Conservation (phyloP, 1,140 invertebrate species). For the Panagrolaimus sp. region DNA sequence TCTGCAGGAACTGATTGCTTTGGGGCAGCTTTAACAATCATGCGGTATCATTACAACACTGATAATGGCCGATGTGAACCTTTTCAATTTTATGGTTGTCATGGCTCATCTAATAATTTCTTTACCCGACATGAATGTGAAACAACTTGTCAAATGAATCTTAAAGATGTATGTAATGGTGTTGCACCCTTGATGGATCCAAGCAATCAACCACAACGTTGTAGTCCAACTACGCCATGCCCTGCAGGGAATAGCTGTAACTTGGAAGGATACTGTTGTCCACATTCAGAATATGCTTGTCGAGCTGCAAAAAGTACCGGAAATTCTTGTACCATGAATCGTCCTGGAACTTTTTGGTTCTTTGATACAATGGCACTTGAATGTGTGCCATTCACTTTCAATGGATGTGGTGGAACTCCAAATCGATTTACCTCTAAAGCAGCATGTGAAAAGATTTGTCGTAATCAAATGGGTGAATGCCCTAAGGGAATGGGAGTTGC, state of each 20-base stretch:
- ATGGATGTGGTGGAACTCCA: conserved; percentile 58
- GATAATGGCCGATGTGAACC: conserved; percentile 60
- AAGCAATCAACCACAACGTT: conserved; percentile 45
- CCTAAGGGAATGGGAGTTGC: conserved; percentile 51
- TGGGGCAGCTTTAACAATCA: conserved; percentile 48
- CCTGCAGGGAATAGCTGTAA: conserved; percentile 45
- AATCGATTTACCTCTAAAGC: conserved; percentile 47
- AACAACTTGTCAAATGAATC: conserved; percentile 52
- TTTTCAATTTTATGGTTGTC: conserved; percentile 65
- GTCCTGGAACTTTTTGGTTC: conserved; percentile 59
- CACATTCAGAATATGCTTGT: conserved; percentile 50
- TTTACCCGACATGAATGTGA: conserved; percentile 61
- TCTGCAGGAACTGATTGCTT: conserved; percentile 44
- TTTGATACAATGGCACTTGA: conserved; percentile 58
- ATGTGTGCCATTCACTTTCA: conserved; percentile 61
- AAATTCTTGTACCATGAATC: conserved; percentile 51
- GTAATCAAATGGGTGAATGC: conserved; percentile 48
- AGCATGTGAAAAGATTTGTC: conserved; percentile 48
- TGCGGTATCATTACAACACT: conserved; percentile 62
- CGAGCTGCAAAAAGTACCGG: conserved; percentile 44
- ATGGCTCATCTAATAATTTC: conserved; percentile 67
- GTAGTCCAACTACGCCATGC: conserved; percentile 44
- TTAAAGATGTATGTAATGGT: conserved; percentile 36
- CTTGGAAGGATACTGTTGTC: conserved; percentile 50
- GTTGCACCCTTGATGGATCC: conserved; percentile 48